These are phyloP conservation scores for Halcyon chelicuti DNA, from an alignment of 2,797 vertebrate genomes.

Conservation along the genomic window DNA sequence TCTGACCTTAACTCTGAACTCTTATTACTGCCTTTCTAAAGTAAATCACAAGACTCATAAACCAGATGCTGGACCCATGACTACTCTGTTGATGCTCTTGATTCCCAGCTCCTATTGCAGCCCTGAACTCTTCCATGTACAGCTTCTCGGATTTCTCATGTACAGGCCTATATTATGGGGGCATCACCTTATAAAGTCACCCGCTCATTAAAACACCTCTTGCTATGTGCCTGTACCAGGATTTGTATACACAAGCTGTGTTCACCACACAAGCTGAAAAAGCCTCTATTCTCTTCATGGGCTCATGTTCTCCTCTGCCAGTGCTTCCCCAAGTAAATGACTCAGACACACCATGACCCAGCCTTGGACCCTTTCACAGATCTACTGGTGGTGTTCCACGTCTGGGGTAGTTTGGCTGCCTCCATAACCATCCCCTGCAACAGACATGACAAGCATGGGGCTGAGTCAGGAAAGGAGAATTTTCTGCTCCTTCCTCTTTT, in stretches of 20 bases:
- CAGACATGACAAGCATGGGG: neutral
- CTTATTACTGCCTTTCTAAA: neutral
- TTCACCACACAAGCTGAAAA: neutral
- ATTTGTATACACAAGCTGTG: neutral
- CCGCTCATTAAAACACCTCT: neutral
- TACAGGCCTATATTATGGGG: neutral
- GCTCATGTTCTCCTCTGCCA: neutral
- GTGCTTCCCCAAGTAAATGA: neutral
- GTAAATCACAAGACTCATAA: neutral
- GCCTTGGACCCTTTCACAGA: neutral
- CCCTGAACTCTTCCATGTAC: neutral
- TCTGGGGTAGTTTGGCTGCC: neutral
- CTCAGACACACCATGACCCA: rapidly evolving
- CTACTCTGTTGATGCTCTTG: neutral
- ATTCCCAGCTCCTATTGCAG: neutral
- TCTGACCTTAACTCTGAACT: neutral
- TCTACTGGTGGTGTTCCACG: neutral
- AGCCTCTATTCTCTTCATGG: neutral
- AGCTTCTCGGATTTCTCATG: neutral
- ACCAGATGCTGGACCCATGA: neutral
- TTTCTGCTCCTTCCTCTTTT: neutral
- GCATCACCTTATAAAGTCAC: neutral
- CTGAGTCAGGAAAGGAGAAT: neutral
- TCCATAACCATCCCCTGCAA: neutral
- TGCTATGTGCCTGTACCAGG: neutral